These are phyloP conservation scores for Muricea muricata DNA, from an alignment of 92 coral and sea anemone species.

Conservation along the genomic window DNA sequence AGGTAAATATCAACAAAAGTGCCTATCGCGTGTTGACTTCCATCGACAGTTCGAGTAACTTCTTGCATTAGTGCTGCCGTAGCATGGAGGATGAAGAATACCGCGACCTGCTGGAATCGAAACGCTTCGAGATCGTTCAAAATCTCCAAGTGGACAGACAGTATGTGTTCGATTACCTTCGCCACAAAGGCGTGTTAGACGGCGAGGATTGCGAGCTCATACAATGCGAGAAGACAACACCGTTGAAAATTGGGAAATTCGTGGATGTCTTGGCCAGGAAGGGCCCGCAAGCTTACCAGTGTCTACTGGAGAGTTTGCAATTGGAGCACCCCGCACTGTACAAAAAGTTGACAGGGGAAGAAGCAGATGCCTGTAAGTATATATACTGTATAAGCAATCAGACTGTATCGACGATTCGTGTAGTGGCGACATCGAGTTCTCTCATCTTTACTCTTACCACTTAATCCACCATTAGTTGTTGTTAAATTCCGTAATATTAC, in stretches of 20 bases:
- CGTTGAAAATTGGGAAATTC: conserved; percentile 70
- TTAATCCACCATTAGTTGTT: no score
- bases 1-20: no score
- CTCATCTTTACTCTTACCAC: no score
- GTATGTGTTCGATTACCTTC: conserved; percentile 72
- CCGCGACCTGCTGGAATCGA: conserved; percentile 49
- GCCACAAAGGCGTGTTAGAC: conserved; percentile 74
- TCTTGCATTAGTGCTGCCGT: no score
- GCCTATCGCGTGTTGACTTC: no score
- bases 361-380: conserved; percentile 47
- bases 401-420: no score
- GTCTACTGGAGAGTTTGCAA: conserved; percentile 72
- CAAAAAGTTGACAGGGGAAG: conserved; percentile 73
- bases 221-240: conserved; percentile 69
- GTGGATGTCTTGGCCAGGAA: conserved; percentile 69
- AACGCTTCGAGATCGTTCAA: conserved; percentile 74
- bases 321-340: conserved; percentile 70
- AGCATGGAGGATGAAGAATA: conserved; percentile 32
- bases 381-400: no score
- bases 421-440: no score
- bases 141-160: conserved; percentile 70
- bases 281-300: conserved; percentile 62
- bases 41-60: no score
- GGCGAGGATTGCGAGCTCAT: conserved; percentile 70
- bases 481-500: no score